These are phyloP conservation scores for Eulithis testata DNA, from an alignment of 2,888 invertebrate genomes.

Conservation along the genomic window DNA sequence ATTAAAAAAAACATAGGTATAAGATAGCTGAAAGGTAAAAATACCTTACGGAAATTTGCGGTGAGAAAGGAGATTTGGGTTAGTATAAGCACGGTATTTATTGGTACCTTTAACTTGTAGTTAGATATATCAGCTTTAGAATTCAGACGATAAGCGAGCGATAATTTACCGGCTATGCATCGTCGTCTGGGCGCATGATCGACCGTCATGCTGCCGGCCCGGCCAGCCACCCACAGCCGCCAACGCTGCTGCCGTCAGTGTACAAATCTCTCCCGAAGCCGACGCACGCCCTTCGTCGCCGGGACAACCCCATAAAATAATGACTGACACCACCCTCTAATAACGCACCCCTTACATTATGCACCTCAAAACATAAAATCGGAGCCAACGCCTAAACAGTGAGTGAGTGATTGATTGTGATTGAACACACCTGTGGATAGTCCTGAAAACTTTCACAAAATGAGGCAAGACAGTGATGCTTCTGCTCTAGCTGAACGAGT, in stretches of 20 bases:
- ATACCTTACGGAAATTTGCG: conserved; percentile 2
- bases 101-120: conserved; percentile 5
- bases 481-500: conserved; percentile 77
- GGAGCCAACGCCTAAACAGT: conserved; percentile 22
- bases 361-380: conserved; percentile 48
- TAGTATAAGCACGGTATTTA: neutral
- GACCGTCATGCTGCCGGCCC: conserved; percentile 54
- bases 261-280: conserved; percentile 55
- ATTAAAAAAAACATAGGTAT: too few species aligned
- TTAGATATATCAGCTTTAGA: conserved; percentile 29
- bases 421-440: conserved; percentile 28
- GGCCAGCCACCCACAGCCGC: conserved; percentile 39
- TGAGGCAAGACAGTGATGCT: conserved; percentile 73
- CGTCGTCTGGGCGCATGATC: conserved; percentile 73
- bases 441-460: conserved; percentile 48
- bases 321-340: conserved; percentile 61
- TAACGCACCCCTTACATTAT: conserved; percentile 44
- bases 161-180: conserved; percentile 59
- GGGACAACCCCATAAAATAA: conserved; percentile 40
- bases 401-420: conserved; percentile 18
- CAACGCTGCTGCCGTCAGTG: conserved; percentile 51
- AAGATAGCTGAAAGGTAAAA: too few species aligned
- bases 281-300: conserved; percentile 52
- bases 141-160: conserved; percentile 60
- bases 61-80: neutral